Conservation (phyloP, 1,140 invertebrate genomes). For the Zaprionus ghesquierei region DNA sequence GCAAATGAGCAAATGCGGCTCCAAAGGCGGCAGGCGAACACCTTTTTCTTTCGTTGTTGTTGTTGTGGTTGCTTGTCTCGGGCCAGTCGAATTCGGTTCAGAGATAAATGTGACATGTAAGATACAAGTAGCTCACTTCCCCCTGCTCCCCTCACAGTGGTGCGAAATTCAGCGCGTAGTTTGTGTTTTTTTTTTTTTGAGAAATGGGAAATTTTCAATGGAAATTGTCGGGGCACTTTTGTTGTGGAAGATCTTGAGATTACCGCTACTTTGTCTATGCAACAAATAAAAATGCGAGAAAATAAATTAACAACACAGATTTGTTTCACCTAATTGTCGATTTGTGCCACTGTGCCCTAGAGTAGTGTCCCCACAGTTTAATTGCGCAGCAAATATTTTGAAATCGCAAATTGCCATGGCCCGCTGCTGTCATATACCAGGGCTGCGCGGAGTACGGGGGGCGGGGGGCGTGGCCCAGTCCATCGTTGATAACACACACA, state of each 20-base stretch:
- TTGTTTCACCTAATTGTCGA: too few relatives aligned
- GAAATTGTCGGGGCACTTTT: background rate
- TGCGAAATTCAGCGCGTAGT: background rate
- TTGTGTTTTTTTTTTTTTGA: background rate
- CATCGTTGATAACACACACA: conserved; percentile 30
- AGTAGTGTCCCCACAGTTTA: conserved; percentile 23
- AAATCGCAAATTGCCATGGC: conserved; percentile 31
- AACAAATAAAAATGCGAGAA: too few relatives aligned
- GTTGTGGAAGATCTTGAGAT: background rate
- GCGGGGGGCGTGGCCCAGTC: background rate
- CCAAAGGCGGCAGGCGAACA: conserved; percentile 18
- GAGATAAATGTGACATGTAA: conserved; percentile 10
- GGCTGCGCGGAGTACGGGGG: background rate
- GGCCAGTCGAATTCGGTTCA: conserved; percentile 1
- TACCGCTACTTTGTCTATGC: too few relatives aligned
- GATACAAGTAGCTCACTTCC: background rate
- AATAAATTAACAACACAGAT: too few relatives aligned
- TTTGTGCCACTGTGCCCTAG: conserved; percentile 18
- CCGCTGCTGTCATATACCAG: conserved; percentile 10
- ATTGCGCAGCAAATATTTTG: conserved; percentile 45
- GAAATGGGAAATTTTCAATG: background rate
- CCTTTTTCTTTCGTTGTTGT: background rate
- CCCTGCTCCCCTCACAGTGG: background rate
- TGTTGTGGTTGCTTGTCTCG: background rate
- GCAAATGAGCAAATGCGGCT: conserved; percentile 57